These are phyloP conservation scores for Nebria brevicollis DNA, from an alignment of 2,888 invertebrate genomes.

Conservation along the genomic window DNA sequence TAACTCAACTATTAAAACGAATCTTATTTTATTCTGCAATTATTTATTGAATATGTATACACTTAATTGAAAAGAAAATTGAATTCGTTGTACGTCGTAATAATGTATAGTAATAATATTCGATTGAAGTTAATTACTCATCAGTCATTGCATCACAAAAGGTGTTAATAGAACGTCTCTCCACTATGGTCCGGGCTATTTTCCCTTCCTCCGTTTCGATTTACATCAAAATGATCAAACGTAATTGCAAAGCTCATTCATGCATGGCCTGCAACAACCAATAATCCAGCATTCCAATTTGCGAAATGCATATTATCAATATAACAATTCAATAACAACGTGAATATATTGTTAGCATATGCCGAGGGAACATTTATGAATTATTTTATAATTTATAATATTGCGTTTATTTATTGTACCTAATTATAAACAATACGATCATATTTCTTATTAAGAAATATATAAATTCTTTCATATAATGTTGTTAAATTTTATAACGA, in stretches of 20 bases:
- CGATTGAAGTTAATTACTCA: not conserved
- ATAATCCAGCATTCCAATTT: conserved; percentile 8
- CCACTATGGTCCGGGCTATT: not conserved
- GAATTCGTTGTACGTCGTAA: too few species aligned
- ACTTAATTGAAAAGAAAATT: too few species aligned
- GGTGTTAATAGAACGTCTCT: conserved; percentile 4
- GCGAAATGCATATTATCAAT: conserved; percentile 8
- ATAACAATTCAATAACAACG: not conserved
- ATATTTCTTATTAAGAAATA: too few species aligned
- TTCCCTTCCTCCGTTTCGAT: conserved; percentile 8
- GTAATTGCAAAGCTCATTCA: conserved; percentile 5
- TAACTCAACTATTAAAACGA: too few species aligned
- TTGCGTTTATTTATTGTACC: too few species aligned
- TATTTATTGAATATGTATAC: too few species aligned
- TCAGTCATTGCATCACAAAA: not conserved
- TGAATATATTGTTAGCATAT: not conserved
- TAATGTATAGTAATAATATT: not conserved
- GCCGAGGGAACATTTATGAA: not conserved
- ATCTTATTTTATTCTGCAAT: too few species aligned
- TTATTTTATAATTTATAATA: not conserved
- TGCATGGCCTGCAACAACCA: conserved; percentile 1
- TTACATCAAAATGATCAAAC: conserved; percentile 12
- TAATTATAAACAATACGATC: too few species aligned
- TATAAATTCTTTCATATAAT: too few species aligned
- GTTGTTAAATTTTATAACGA: too few species aligned